phyloP scores from a whole-genome alignment of 92 coral and sea anemone species.

The Palythoa grandiflora region DNA sequence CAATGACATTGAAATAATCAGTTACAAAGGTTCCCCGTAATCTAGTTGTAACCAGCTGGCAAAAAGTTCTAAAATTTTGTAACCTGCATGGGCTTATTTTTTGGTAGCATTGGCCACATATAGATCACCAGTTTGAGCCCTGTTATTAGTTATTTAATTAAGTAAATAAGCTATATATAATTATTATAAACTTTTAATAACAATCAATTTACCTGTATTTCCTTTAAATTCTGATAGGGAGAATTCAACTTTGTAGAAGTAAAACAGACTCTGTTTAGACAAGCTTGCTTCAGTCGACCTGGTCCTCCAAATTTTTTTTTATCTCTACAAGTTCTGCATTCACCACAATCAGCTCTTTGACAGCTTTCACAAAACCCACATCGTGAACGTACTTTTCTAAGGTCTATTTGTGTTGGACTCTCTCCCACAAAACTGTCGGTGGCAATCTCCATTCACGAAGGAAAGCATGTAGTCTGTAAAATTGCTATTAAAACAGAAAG shows the following conservation, averaged over 20 bases:
- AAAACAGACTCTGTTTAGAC: slow-evolving; percentile 27
- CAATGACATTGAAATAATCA: no score
- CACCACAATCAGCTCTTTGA: slow-evolving; percentile 29
- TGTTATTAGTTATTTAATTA: no score
- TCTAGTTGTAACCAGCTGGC: no score
- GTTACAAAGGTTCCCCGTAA: no score
- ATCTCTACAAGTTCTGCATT: slow-evolving; percentile 39
- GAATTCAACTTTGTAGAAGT: neutral
- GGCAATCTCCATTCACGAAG: slow-evolving; percentile 8
- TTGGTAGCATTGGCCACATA: no score
- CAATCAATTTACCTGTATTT: neutral
- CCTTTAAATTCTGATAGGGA: neutral
- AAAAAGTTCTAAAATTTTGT: no score
- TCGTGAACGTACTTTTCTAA: slow-evolving; percentile 23
- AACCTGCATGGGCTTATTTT: no score
- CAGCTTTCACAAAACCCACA: slow-evolving; percentile 31
- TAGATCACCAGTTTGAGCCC: no score
- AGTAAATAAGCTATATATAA: no score
- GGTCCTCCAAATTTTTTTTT: slow-evolving; percentile 44
- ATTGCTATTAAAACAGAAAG: neutral
- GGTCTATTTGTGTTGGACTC: slow-evolving; percentile 12
- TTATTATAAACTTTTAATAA: neutral
- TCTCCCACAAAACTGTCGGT: neutral
- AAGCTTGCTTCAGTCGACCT: slow-evolving; percentile 39
- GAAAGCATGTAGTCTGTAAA: neutral